Conservation (phyloP, 1,140 invertebrate genomes). For the Hyles vespertilio region DNA sequence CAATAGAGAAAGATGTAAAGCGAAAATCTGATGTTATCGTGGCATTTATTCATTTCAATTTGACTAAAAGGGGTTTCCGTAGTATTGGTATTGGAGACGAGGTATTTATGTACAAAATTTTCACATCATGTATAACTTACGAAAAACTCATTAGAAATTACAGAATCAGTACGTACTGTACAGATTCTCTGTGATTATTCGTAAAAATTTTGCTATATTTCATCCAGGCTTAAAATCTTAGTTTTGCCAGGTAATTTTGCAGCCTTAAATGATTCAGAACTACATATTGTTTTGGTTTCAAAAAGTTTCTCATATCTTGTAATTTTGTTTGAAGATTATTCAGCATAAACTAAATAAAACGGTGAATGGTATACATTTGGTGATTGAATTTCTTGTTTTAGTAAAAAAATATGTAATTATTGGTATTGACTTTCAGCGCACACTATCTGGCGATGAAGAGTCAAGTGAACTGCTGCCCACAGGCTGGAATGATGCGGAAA, state of each 20-base stretch:
- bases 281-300: too few relatives aligned
- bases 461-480: constrained; percentile 82
- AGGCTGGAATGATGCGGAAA: constrained; percentile 80
- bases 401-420: constrained; percentile 1
- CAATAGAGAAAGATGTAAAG: constrained; percentile 77
- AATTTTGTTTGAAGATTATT: too few relatives aligned
- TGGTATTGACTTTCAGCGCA: constrained; percentile 71
- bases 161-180: too few relatives aligned
- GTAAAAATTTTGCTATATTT: too few relatives aligned
- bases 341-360: too few relatives aligned
- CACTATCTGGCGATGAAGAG: constrained; percentile 76
- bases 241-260: too few relatives aligned
- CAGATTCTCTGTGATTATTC: too few relatives aligned
- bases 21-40: constrained; percentile 84
- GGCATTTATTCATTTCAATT: constrained; percentile 82
- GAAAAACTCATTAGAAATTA: too few relatives aligned
- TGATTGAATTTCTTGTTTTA: constrained; percentile 11
- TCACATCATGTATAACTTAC: too few relatives aligned
- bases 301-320: too few relatives aligned
- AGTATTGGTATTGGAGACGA: constrained; percentile 84
- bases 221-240: too few relatives aligned
- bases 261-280: too few relatives aligned
- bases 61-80: constrained; percentile 82
- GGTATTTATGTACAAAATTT: constrained; percentile 48
- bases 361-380: constrained; percentile 17